Conservation (phyloP, 2,113 vertebrate genomes). For the Alaudala cheleensis region DNA sequence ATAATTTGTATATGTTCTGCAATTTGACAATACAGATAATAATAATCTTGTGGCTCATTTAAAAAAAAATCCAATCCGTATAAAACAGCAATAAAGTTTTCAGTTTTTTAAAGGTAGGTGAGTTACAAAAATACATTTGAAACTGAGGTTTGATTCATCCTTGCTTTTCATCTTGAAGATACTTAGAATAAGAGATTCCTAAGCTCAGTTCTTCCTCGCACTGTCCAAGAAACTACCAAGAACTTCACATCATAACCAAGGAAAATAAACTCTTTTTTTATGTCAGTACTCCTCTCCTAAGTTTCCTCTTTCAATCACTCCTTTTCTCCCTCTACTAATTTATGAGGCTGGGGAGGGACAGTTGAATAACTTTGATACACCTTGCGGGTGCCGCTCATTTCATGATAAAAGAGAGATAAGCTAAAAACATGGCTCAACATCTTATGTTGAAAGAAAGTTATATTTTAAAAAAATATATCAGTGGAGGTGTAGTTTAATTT, state of each 20-base stretch:
- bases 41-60: neutral
- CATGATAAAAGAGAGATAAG: neutral
- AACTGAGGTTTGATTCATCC: neutral
- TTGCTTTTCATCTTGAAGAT: neutral
- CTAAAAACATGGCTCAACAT: neutral
- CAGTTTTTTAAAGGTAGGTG: neutral
- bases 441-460: neutral
- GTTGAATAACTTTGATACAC: neutral
- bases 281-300: neutral
- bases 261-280: neutral
- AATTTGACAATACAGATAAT: neutral
- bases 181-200: neutral
- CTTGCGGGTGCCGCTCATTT: too few species aligned
- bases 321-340: neutral
- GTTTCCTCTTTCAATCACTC: neutral
- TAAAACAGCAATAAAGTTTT: neutral
- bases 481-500: neutral
- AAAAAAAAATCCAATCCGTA: neutral
- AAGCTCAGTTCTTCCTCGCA: neutral
- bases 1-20: neutral
- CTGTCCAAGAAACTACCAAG: neutral
- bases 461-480: neutral
- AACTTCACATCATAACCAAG: neutral
- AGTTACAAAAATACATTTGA: neutral
- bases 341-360: neutral